A percentile compares a stretch with the other conserved stretches of the same genome.
These are phyloP conservation scores for Apomyelois bistriatella DNA, from an alignment of 2,888 invertebrate species.

Conservation along the genomic window DNA sequence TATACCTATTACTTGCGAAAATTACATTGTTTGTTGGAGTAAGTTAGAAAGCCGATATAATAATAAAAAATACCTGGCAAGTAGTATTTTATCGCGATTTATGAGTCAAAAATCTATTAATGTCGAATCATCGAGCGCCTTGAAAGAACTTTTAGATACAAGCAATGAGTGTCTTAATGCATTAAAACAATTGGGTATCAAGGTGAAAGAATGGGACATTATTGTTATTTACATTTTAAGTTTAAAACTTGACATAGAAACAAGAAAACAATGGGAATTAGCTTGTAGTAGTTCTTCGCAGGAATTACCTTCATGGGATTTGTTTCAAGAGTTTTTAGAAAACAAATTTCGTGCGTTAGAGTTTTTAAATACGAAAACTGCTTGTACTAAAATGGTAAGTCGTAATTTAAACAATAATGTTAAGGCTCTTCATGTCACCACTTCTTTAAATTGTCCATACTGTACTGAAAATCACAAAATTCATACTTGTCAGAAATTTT, in stretches of 20 bases:
- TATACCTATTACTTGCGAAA: constrained; percentile 17
- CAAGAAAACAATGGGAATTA: constrained; percentile 11
- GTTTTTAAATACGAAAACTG: constrained; percentile 4
- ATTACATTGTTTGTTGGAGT: constrained; percentile 23
- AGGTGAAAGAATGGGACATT: constrained; percentile 3
- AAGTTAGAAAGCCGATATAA: constrained; percentile 20
- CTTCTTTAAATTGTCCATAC: too few species aligned
- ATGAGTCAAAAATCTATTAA: constrained; percentile 13
- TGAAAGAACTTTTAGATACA: constrained; percentile 23
- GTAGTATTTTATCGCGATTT: constrained; percentile 20
- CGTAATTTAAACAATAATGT: too few species aligned
- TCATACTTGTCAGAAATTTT: too few species aligned
- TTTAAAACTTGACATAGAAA: background rate
- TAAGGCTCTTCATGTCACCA: too few species aligned
- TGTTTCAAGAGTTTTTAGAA: background rate
- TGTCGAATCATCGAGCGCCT: constrained; percentile 18
- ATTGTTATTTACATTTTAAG: constrained; percentile 2
- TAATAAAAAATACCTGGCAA: constrained; percentile 23
- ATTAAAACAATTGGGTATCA: background rate
- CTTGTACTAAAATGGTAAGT: constrained; percentile 17
- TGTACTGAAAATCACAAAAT: too few species aligned
- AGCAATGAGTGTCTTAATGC: constrained; percentile 22
- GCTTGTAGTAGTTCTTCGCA: too few species aligned
- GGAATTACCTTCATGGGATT: too few species aligned
- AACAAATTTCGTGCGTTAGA: too few species aligned